Base-by-base conservation (phyloP, 2,797 vertebrate species). In the Cygnus olor region DNA sequence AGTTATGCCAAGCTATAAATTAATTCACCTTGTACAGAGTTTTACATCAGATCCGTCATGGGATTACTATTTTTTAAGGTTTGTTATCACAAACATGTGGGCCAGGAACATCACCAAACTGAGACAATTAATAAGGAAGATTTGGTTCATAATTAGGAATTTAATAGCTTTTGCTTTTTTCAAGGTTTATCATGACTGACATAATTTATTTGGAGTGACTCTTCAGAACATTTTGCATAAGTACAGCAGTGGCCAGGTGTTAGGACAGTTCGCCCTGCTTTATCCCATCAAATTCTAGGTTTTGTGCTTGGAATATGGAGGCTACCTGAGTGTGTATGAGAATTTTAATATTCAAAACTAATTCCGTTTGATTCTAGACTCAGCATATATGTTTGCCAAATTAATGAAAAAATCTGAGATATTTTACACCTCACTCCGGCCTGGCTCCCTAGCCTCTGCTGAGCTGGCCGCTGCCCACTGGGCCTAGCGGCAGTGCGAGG, bases 381-480 rank as follows among this genome's bases (percentile, higher is more conserved):
- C 45, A 14, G 32, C 18, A n/a, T 36, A 40, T 45, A 3, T 19
- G 22, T 72, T 60, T 69, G 44, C 40, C 51, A 57, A 61, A 45
- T 72, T 64, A 68, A 51, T 19, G 64, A 30, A 22, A 17, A 72
- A 38, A 32, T 11, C 24, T 36, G 42, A 77, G 14, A 63, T 10
- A 11, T 89, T 80, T 71, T 47, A 63, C 44, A 10, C 44, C 45
- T 53, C 6, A 3, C 47, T 27, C 24, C 17, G 17, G 65, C 45
- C 18, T n/a, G 21, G 6, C 42, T 30, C 25, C 32, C 44, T 6
- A 24, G 57, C 28, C 27, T 40, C 6, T 19, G 24, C 9, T 4
- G 20, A 25, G 36, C 20, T 2, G 2, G 14, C 42, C 7, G 42
- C 42, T 6, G 13, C 11, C 53, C 2, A 2, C 8, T 5, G 28